Evolutionary conservation across 2,888 invertebrate species (phyloP).

Genomic region (Ctena decussata): DNA sequence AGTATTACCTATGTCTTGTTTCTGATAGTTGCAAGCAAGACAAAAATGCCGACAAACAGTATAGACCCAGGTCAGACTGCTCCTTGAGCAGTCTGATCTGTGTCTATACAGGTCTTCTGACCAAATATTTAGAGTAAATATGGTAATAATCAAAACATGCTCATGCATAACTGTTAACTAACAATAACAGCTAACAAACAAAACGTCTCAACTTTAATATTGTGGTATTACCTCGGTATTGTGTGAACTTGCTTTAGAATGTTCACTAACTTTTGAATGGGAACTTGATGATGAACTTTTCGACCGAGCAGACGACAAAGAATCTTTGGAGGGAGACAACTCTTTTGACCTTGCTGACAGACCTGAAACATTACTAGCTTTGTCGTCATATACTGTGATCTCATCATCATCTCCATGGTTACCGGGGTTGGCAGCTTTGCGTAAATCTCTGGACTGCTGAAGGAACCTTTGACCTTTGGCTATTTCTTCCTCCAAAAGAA

Average conservation of each 20-base stretch:
- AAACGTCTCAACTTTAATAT: neutral
- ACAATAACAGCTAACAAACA: neutral
- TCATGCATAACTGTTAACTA: neutral
- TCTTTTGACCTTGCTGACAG: conserved; percentile 66
- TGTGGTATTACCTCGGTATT: conserved; percentile 15
- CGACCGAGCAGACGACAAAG: conserved; percentile 42
- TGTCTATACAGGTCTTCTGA: neutral
- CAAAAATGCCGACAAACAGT: neutral
- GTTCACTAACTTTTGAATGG: conserved; percentile 32
- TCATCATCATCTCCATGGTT: conserved; percentile 64
- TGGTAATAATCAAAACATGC: neutral
- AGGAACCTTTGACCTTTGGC: conserved; percentile 79
- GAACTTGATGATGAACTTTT: conserved; percentile 21
- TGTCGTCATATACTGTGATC: conserved; percentile 71
- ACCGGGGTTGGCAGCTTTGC: conserved; percentile 62
- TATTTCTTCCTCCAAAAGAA: conserved; percentile 83
- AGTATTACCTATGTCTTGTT: too few relatives aligned
- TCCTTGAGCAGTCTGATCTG: neutral
- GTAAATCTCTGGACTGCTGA: conserved; percentile 81
- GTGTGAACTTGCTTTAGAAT: conserved; percentile 2
- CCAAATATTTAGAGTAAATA: too few relatives aligned
- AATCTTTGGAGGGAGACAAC: conserved; percentile 54
- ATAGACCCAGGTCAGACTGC: neutral
- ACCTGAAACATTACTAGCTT: conserved; percentile 70
- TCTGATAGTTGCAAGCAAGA: too few relatives aligned